Evolutionary conservation across 2,113 vertebrate genomes (phyloP), one percentile per base, ranked within the genome.

Genomic region (Malaclemys terrapin): DNA sequence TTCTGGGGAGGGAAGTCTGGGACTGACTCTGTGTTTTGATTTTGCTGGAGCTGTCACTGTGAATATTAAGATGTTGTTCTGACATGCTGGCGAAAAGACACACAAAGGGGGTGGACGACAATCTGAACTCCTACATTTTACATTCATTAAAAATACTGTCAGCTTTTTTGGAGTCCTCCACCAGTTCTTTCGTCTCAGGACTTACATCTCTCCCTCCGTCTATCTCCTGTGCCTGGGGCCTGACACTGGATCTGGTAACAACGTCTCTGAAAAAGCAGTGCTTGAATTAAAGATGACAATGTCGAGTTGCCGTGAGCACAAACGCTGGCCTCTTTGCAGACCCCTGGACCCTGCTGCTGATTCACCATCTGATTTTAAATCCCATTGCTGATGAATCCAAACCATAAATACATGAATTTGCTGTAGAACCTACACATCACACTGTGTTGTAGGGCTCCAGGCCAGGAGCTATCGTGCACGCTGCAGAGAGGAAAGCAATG

Each of bases 81-180:
- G 1, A 62, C 53, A 8, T 59, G 85, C 92, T 94, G 87, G 81
- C 53, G 88, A 80, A 76, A 80, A 90, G 88, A n/a, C 84, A 80
- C 72, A 29, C 38, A 0, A 1, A 65, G 80, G 47, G 47, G 31
- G 14, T 92, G 76, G 87, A 92, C 89, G 89, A 95, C 87, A 84
- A 95, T 88, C 90, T 94, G 91, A 96, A 78, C 84, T 95, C 96
- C 96, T 94, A 35, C 89, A 90, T 92, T 87, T 95, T 72, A 20
- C 82, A 94, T 65, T 93, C 91, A 97, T 94, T 97, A 97, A 97
- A 97, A 98, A 94, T 87, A 69, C 57, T 91, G n/a, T 76, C 84
- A 76, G 53, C 89, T 83, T 96, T 96, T 94, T 90, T 2, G 0
- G 3, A 84, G 25, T 95, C 59, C 65, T 93, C 42, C 45, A 84